phyloP scores from a whole-genome alignment of 2,888 invertebrate species.

The Lobophora halterata region DNA sequence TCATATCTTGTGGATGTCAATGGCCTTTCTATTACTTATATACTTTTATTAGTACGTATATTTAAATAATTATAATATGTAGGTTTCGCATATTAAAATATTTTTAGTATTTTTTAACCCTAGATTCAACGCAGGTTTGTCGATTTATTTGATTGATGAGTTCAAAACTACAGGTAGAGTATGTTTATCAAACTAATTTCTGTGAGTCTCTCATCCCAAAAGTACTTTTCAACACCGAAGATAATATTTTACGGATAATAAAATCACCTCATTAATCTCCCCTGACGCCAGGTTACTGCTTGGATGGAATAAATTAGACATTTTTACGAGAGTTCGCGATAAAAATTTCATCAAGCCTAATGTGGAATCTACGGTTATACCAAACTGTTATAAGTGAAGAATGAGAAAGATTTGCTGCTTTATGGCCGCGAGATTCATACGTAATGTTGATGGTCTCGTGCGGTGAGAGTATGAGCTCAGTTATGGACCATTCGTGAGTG shows the following conservation, averaged over 20 bases:
- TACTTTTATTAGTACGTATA: not conserved
- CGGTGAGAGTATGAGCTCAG: too few relatives aligned
- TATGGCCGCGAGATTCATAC: slow-evolving; percentile 2
- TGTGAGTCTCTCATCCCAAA: not conserved
- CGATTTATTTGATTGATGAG: too few relatives aligned
- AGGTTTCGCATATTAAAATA: too few relatives aligned
- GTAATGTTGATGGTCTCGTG: too few relatives aligned
- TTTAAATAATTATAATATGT: too few relatives aligned
- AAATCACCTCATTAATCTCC: slow-evolving; percentile 26
- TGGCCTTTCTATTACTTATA: slow-evolving; percentile 6
- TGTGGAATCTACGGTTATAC: too few relatives aligned
- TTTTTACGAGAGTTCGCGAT: slow-evolving; percentile 23
- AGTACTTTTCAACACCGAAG: slow-evolving; percentile 13
- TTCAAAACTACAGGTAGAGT: too few relatives aligned
- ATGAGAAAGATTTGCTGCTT: slow-evolving; percentile 10
- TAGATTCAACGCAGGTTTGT: too few relatives aligned
- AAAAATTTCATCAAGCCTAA: slow-evolving; percentile 22
- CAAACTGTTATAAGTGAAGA: slow-evolving; percentile 4
- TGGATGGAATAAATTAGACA: slow-evolving; percentile 27
- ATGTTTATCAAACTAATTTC: slow-evolving; percentile 12
- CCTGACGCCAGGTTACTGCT: slow-evolving; percentile 25
- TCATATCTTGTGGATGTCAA: slow-evolving; percentile 6
- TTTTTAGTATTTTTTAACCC: too few relatives aligned
- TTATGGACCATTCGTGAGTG: too few relatives aligned
- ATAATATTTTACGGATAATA: slow-evolving; percentile 19